Conservation (phyloP, 1,140 invertebrate genomes). For the Parapsyche elsis region DNA sequence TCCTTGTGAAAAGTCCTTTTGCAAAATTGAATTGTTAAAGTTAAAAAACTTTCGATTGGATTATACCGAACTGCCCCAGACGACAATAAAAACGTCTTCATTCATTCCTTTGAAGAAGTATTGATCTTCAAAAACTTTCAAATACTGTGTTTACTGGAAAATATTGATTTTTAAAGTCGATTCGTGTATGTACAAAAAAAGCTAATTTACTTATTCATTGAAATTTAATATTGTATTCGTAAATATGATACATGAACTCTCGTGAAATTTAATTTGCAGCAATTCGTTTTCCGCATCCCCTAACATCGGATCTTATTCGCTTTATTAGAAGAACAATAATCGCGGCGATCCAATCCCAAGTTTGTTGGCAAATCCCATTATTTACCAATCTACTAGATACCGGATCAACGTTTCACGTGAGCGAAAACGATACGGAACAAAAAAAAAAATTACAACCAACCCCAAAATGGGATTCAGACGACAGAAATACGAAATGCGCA, state of each 20-base stretch:
- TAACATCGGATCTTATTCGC: conserved; percentile 3
- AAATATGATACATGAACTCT: too few relatives aligned
- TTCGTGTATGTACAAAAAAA: too few relatives aligned
- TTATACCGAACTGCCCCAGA: not conserved
- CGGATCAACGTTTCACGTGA: conserved; percentile 43
- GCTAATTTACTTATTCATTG: too few relatives aligned
- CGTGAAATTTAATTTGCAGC: too few relatives aligned
- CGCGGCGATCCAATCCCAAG: conserved; percentile 36
- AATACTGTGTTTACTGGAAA: not conserved
- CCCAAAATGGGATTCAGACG: not conserved
- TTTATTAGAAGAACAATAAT: conserved; percentile 45
- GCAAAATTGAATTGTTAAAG: conserved; percentile 21
- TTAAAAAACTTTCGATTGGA: conserved; percentile 18
- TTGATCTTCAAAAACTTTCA: not conserved
- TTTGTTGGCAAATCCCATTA: conserved; percentile 46
- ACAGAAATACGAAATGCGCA: not conserved
- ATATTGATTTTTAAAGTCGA: too few relatives aligned
- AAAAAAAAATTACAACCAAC: conserved; percentile 8
- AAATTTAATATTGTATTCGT: not conserved
- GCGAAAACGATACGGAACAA: conserved; percentile 32
- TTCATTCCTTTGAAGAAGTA: not conserved
- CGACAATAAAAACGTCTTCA: conserved; percentile 4
- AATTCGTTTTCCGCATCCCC: too few relatives aligned
- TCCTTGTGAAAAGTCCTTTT: too few relatives aligned
- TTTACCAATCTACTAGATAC: conserved; percentile 44